Percentiles rank a stretch among this genome's conserved stretches.
phyloP scores from a whole-genome alignment of 2,888 invertebrate species.

The Luperina nickerlii region DNA sequence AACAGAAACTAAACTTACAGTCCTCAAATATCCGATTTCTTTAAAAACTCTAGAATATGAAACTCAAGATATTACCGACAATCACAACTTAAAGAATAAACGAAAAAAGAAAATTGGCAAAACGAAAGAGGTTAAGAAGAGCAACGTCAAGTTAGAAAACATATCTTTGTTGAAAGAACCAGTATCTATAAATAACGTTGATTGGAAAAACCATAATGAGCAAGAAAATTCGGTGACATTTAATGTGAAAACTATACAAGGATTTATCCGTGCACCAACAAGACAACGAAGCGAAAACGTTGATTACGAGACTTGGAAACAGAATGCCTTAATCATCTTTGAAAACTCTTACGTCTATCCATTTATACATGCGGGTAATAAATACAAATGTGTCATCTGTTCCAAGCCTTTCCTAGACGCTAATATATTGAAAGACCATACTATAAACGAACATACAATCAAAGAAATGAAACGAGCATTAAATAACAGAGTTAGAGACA shows the following conservation, averaged over 20 bases:
- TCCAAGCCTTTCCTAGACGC: slow-evolving; percentile 74
- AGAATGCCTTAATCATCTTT: slow-evolving; percentile 78
- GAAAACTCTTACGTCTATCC: slow-evolving; percentile 81
- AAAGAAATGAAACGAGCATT: slow-evolving; percentile 76
- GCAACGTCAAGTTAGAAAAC: slow-evolving; percentile 38
- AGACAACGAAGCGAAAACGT: slow-evolving; percentile 55
- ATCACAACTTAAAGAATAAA: slow-evolving; percentile 22
- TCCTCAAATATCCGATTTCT: slow-evolving; percentile 78
- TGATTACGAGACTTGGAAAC: slow-evolving; percentile 73
- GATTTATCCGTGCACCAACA: slow-evolving; percentile 38
- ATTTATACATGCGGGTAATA: slow-evolving; percentile 78
- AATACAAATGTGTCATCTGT: slow-evolving; percentile 83
- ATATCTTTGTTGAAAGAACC: slow-evolving; percentile 76
- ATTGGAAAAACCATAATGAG: slow-evolving; percentile 61
- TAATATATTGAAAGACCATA: slow-evolving; percentile 74
- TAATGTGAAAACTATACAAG: slow-evolving; percentile 72
- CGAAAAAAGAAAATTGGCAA: slow-evolving; percentile 30
- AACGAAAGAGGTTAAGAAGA: slow-evolving; percentile 12
- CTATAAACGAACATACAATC: slow-evolving; percentile 68
- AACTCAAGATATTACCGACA: slow-evolving; percentile 58
- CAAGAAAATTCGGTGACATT: slow-evolving; percentile 64
- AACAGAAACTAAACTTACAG: slow-evolving; percentile 72
- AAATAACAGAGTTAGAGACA: slow-evolving; percentile 74
- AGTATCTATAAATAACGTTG: slow-evolving; percentile 71
- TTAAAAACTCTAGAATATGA: slow-evolving; percentile 72